Base-by-base conservation (phyloP, 2,113 vertebrate genomes). In the Anoplopoma fimbria region DNA sequence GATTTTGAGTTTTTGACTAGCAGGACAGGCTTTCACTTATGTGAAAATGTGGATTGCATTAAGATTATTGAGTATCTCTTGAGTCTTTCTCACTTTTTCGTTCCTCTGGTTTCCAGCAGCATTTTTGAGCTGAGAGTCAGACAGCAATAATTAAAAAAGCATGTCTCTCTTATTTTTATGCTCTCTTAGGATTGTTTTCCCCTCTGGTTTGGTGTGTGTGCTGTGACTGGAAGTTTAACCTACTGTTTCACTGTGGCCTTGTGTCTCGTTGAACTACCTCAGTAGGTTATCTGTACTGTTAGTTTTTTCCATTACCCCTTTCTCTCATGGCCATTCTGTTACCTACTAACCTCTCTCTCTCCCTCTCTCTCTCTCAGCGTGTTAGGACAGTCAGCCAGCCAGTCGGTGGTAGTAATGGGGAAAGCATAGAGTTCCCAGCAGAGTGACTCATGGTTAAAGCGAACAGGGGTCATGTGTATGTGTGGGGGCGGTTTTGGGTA, bases 381-480 rank as follows among this genome's bases (percentile, higher is more conserved):
- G 79, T 72, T 55, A 21, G 76, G 65, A 27, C 76, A 81, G 61
- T 87, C 81, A 87, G 79, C 77, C 87, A 71, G 70, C 71, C 76
- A 36, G 71, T 63, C 69, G 61, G 83, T 70, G 53, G 83, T 86
- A 88, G 88, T 91, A 91, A 93, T 88, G 77, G 79, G 74, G 84
- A 90, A 90, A 87, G 89, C 73, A 87, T 88, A 88, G 89, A 84
- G 90, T 93, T 94, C 92, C 91, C 92, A 94, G 92, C 92, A 93
- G 80, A 76, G 79, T 94, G 93, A 94, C 78, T 93, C 93, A 94
- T 68, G 0, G 29, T 45, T 84, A 47, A 0, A 73, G 86, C 9
- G 25, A 90, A 84, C 78, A 49, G 81, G 76, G 89, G 82, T 84
- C 38, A 55, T 74, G 69, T 47, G 69, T 79, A 73, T 83, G 79